phyloP scores from a whole-genome alignment of 2,797 vertebrate species.

The Lepus townsendii region DNA sequence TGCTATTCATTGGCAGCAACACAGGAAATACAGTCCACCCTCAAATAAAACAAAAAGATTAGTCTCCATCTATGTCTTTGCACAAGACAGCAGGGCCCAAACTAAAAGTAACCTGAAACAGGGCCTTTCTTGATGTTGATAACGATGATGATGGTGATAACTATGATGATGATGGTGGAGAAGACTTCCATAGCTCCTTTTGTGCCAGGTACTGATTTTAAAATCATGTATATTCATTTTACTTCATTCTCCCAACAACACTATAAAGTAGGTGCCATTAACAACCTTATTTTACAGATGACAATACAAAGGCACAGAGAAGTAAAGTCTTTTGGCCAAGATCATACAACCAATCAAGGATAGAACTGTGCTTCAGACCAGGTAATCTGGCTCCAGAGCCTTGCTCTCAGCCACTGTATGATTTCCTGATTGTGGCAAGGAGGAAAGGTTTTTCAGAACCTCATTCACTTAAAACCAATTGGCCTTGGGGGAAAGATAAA shows the following conservation, averaged over 20 bases:
- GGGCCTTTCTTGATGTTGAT: background rate
- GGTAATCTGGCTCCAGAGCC: background rate
- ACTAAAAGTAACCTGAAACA: background rate
- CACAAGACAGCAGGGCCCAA: background rate
- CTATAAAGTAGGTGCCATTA: background rate
- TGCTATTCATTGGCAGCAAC: background rate
- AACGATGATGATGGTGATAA: background rate
- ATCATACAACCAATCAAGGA: background rate
- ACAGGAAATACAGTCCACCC: background rate
- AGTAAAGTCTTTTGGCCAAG: background rate
- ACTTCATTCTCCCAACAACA: background rate
- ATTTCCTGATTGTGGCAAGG: background rate
- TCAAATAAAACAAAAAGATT: too few species aligned
- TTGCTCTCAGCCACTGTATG: background rate
- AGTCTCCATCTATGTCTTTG: background rate
- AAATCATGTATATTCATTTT: background rate
- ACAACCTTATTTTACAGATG: background rate
- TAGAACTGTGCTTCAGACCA: background rate
- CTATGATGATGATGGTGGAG: background rate
- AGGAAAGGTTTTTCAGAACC: background rate
- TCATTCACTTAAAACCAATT: background rate
- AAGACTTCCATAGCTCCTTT: background rate
- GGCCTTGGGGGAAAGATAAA: slow-evolving; percentile 8
- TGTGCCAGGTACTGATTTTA: background rate
- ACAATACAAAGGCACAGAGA: background rate